phyloP scores from a whole-genome alignment of 2,888 invertebrate species.

The Pheosia gnoma region DNA sequence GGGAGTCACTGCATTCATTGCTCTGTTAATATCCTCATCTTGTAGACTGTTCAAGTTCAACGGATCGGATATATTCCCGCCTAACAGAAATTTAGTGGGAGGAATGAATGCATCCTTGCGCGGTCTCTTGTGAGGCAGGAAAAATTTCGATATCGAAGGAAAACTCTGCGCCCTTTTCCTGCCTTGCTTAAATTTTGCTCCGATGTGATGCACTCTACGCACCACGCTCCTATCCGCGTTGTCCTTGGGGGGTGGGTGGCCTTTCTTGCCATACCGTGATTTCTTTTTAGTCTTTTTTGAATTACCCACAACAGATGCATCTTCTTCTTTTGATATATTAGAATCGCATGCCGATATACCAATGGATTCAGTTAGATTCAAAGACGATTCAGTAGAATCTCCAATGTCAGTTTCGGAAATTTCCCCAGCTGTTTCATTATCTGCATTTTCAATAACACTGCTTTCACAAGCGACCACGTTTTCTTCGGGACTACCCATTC shows the following conservation, averaged over 20 bases:
- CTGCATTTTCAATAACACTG: conserved; percentile 52
- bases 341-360: conserved; percentile 52
- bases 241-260: conserved; percentile 70
- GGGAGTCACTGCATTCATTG: conserved; percentile 95
- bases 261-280: conserved; percentile 74
- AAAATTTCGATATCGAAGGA: conserved; percentile 88
- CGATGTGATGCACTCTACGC: conserved; percentile 72
- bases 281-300: conserved; percentile 77
- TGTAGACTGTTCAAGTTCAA: conserved; percentile 96
- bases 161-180: conserved; percentile 89
- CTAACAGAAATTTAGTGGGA: conserved; percentile 96
- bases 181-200: conserved; percentile 75
- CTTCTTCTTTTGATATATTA: conserved; percentile 66
- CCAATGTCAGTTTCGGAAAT: conserved; percentile 61
- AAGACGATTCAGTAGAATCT: conserved; percentile 58
- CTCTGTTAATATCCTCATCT: conserved; percentile 90
- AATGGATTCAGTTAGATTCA: conserved; percentile 49
- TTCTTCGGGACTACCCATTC: conserved; percentile 76
- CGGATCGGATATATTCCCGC: conserved; percentile 98
- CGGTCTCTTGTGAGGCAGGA: conserved; percentile 88
- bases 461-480: conserved; percentile 55
- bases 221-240: conserved; percentile 66
- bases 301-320: conserved; percentile 48
- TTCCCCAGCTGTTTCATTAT: conserved; percentile 62
- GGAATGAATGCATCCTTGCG: conserved; percentile 91